A percentile compares a stretch with the other conserved stretches of the same genome.
phyloP scores from a whole-genome alignment of 2,888 invertebrate species.

The Amiota mariae region DNA sequence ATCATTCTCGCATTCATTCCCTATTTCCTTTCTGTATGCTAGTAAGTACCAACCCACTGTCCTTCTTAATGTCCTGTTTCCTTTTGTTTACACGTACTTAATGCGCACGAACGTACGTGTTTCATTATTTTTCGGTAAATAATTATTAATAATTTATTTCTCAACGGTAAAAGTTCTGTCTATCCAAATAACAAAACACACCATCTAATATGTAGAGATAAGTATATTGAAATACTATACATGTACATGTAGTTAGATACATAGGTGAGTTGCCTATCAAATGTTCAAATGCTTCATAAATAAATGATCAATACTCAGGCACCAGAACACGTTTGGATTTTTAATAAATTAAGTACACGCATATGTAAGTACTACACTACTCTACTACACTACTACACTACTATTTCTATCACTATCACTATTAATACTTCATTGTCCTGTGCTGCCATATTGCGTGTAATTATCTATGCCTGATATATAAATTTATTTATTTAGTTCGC shows the following conservation, averaged over 20 bases:
- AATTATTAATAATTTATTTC: conserved; percentile 27
- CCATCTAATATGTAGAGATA: neutral
- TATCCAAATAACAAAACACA: neutral
- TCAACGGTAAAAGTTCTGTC: neutral
- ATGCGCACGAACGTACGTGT: conserved; percentile 24
- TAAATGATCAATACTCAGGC: conserved; percentile 25
- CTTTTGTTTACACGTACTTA: conserved; percentile 26
- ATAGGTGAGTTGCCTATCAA: conserved; percentile 11
- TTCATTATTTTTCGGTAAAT: conserved; percentile 26
- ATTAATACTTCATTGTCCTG: neutral
- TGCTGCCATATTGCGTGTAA: conserved; percentile 24
- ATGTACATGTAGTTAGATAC: neutral
- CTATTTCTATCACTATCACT: neutral
- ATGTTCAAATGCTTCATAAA: conserved; percentile 29
- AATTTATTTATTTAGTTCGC: conserved; percentile 31
- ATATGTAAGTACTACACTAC: neutral
- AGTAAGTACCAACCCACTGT: neutral
- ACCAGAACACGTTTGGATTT: conserved; percentile 2
- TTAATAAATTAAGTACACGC: conserved; percentile 27
- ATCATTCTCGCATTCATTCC: neutral
- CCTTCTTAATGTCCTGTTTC: conserved; percentile 25
- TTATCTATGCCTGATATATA: conserved; percentile 50
- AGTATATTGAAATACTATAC: neutral
- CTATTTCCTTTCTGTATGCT: neutral
- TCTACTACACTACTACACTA: too few species aligned